Base-by-base conservation (phyloP, 2,888 invertebrate species). In the Cheilosia vulpina region DNA sequence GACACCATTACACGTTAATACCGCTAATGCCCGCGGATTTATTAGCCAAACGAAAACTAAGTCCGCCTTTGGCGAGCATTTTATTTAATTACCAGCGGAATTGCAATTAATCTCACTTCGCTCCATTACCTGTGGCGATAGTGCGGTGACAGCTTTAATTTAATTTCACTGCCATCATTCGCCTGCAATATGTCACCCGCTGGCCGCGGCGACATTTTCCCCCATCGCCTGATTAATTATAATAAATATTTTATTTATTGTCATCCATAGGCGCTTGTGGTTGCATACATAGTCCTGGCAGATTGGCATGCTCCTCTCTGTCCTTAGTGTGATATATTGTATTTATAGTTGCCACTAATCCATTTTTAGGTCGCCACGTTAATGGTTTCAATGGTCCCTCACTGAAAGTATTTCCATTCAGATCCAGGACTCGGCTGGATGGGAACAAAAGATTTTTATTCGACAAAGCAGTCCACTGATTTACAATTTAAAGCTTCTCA, bases 181-280 rank as follows among this genome's bases (percentile, higher is more conserved):
- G n/a, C 11, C 13, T 41, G 24, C 66, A 38, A 38, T 11, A 45
- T 69, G 57, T 47, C 47, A 9, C 13, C 31, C 55, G n/a, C n/a
- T 19, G 17, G 24, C 27, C 27, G 4, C 1, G 43, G 31, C 38
- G 52, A 21, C 68, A 55, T 24, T 31, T 43, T 3, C 60, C 17
- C 13, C 58, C 55, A 27, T 27, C 27, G 13, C 47, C 41, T 60
- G 60, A 71, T 71, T 71, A 71, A 60, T 71, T 60, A 71, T 52
- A 31, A 47, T 71, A 50, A 58, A 71, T 71, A 50, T 50, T 58
- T 60, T 41, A 60, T 60, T 71, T 50, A 31, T 47, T 55, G 45
- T 57, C 41, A 27, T 34, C 7, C 21, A 45, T n/a, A n/a, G 45
- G 43, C 52, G 41, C 38, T 13, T 6, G 17, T 55, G 55, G 52